Evolutionary conservation across 2,113 vertebrate species (phyloP).

Genomic region (Dicrurus megarhynchus): DNA sequence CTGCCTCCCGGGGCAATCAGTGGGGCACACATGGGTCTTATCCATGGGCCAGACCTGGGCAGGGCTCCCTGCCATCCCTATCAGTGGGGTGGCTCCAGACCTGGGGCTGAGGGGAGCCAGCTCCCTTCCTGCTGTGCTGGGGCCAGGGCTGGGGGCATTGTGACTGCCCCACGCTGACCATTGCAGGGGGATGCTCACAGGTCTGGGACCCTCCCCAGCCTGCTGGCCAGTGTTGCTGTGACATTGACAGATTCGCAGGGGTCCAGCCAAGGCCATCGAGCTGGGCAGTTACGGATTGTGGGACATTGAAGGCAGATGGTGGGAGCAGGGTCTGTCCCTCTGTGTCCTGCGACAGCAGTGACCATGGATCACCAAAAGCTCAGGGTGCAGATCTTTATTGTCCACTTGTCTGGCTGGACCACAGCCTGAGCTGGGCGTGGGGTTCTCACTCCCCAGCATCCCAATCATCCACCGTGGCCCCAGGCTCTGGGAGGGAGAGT

Average conservation of each 20-base stretch:
- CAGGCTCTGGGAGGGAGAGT: background rate
- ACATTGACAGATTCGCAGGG: accelerated
- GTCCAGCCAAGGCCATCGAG: accelerated
- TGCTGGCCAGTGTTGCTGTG: accelerated
- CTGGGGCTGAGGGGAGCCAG: background rate
- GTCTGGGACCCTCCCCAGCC: background rate
- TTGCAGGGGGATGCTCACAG: background rate
- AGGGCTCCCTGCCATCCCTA: background rate
- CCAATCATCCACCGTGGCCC: accelerated
- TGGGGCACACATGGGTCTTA: background rate
- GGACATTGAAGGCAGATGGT: accelerated
- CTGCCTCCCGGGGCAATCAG: background rate
- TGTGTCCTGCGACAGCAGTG: background rate
- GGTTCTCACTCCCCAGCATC: background rate
- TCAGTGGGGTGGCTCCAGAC: background rate
- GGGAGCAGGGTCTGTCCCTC: background rate
- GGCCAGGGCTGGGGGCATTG: background rate
- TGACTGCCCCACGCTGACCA: accelerated
- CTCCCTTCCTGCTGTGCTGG: background rate
- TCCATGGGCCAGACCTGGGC: background rate
- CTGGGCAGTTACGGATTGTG: background rate
- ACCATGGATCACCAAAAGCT: background rate
- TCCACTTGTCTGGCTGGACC: background rate
- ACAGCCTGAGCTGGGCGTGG: background rate
- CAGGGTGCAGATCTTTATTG: background rate